Conservation (phyloP, 2,797 vertebrate species). For the Neoniphon sammara region DNA sequence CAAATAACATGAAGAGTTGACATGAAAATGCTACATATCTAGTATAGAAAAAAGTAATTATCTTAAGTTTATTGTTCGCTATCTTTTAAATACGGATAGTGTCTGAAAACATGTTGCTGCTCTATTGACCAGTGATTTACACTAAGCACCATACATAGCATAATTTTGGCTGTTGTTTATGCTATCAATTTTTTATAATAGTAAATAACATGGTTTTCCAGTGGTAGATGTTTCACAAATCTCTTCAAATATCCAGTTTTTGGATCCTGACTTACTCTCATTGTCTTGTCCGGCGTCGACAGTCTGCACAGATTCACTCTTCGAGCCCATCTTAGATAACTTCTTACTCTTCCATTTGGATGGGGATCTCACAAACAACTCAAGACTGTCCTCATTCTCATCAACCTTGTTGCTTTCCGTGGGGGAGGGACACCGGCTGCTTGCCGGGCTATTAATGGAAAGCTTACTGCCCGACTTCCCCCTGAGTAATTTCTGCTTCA, state of each 20-base stretch:
- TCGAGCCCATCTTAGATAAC: constrained; percentile 11
- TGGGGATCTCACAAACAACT: constrained; percentile 28
- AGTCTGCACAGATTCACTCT: constrained; percentile 44
- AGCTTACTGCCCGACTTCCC: constrained; percentile 34
- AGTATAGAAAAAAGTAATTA: too few species aligned
- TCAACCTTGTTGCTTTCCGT: constrained; percentile 3
- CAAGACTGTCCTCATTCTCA: constrained; percentile 42
- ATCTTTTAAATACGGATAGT: too few species aligned
- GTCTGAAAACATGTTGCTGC: too few species aligned
- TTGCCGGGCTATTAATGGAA: background rate
- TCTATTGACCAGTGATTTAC: too few species aligned
- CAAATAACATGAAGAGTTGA: background rate
- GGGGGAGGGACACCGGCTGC: background rate
- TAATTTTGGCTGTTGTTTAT: too few species aligned
- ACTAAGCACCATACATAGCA: too few species aligned
- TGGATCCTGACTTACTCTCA: constrained; percentile 64
- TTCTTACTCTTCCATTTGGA: constrained; percentile 44
- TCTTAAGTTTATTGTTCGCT: too few species aligned
- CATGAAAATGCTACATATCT: too few species aligned
- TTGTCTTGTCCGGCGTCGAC: constrained; percentile 47
- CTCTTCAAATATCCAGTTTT: background rate
- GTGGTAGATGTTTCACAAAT: background rate
- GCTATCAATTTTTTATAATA: too few species aligned
- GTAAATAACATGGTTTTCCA: too few species aligned
- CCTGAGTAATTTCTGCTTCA: constrained; percentile 7